Conservation (phyloP, 2,888 invertebrate genomes). For the Sarcophaga rosellei region DNA sequence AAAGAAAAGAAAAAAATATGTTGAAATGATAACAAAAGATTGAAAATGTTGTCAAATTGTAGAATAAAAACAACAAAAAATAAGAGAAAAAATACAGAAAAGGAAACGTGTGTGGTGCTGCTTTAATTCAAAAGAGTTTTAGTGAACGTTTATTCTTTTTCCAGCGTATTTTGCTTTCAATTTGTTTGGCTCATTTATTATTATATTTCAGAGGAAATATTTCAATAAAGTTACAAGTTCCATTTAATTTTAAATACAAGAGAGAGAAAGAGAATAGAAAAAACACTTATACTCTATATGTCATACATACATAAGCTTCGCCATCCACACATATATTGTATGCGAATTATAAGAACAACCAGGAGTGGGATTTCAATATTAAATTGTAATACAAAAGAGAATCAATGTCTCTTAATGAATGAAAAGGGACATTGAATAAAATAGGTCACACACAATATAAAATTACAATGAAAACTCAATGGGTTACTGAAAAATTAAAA, state of each 20-base stretch:
- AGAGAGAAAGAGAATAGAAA: too few relatives aligned
- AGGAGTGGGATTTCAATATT: not conserved
- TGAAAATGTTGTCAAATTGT: constrained; percentile 70
- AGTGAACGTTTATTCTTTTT: constrained; percentile 21
- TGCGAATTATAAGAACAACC: not conserved
- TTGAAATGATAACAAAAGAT: constrained; percentile 71
- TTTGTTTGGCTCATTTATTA: constrained; percentile 52
- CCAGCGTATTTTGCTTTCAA: constrained; percentile 48
- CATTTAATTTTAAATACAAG: constrained; percentile 12
- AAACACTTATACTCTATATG: too few relatives aligned
- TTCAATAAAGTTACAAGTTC: not conserved
- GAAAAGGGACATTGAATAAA: not conserved
- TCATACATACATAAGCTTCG: too few relatives aligned
- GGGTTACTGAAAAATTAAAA: too few relatives aligned
- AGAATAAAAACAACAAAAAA: constrained; percentile 66
- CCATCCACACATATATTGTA: too few relatives aligned
- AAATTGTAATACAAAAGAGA: not conserved
- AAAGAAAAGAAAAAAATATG: constrained; percentile 69
- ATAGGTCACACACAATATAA: not conserved
- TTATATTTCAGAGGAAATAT: constrained; percentile 12
- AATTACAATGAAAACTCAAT: too few relatives aligned
- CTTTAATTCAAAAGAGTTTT: constrained; percentile 34
- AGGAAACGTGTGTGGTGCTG: constrained; percentile 73
- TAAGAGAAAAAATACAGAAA: constrained; percentile 69
- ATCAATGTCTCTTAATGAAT: not conserved